phyloP scores from a whole-genome alignment of 2,888 invertebrate species.

The Coenonympha arcania region DNA sequence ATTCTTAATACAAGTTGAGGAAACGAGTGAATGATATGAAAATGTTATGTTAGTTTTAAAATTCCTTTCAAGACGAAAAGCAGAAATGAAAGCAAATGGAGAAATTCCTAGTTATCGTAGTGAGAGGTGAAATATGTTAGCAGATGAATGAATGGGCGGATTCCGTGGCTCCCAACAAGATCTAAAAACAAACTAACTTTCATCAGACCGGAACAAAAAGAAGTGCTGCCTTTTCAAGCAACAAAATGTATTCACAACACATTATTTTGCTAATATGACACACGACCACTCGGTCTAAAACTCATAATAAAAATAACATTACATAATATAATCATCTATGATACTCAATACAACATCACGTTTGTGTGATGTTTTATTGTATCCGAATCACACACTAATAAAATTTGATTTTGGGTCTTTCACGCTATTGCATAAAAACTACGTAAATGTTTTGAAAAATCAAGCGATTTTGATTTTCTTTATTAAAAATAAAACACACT shows the following conservation, averaged over 20 bases:
- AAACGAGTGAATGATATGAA: conserved; percentile 10
- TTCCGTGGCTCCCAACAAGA: conserved; percentile 54
- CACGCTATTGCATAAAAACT: too few relatives aligned
- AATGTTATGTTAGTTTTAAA: conserved; percentile 59
- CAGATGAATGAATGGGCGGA: conserved; percentile 62
- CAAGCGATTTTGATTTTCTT: too few relatives aligned
- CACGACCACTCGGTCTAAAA: neutral
- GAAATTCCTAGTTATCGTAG: conserved; percentile 55
- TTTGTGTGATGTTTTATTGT: too few relatives aligned
- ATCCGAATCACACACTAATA: too few relatives aligned
- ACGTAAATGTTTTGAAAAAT: too few relatives aligned
- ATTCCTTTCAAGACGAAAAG: conserved; percentile 37
- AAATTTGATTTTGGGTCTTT: too few relatives aligned
- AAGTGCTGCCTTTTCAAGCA: neutral
- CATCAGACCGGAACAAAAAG: conserved; percentile 34
- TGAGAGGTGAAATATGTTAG: conserved; percentile 53
- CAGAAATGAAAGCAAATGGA: conserved; percentile 52
- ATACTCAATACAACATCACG: too few relatives aligned
- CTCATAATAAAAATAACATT: too few relatives aligned
- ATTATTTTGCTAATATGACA: neutral
- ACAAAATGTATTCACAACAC: conserved; percentile 21
- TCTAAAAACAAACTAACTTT: conserved; percentile 54
- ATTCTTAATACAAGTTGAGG: neutral
- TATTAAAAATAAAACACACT: too few relatives aligned
- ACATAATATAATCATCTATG: too few relatives aligned